Evolutionary conservation across 1,140 invertebrate species (phyloP), one percentile per base, ranked within the genome.

Genomic region (Vollenhovia emeryi): DNA sequence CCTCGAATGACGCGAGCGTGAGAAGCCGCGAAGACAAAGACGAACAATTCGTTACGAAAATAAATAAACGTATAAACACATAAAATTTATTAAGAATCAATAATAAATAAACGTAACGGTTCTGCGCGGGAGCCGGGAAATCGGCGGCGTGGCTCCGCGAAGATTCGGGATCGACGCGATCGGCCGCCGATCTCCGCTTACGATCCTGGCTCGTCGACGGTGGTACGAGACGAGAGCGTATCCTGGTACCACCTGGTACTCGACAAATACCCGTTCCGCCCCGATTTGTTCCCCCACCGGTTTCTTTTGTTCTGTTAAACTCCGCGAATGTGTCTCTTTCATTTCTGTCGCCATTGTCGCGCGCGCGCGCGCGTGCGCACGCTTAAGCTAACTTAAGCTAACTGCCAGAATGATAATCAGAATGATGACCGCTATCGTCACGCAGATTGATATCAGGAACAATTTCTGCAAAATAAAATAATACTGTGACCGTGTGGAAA

Each of bases 391-490:
- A 24, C 18, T 43, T 45, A 95, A 91, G 90, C 90, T 93, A 73
- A 93, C 91, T 85, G 96, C 95, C 93, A 97, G 96, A 95, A 97
- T 95, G 93, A 97, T 96, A 95, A 97, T 96, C 95, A 97, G 96
- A 96, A 97, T 96, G 95, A 97, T 95, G 96, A 97, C 94, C 94
- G 96, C 96, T 95, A 97, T 95, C 86, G 96, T 95, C 93, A 97
- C 95, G 96, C 97, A 97, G 95, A 97, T 96, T 95, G 97, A 96
- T 95, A 97, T 97, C 96, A 97, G 96, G 96, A 97, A 96, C 96
- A 97, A 96, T 97, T 97, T 97, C 97, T 97, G 97, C 93, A 96
- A 82, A 97, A 96, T 95, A 96, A 94, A 97, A 96, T 92, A 96
- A 95, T 76, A 75, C 11, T 5, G 59, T 88, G 71, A 87, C 27